Conservation (phyloP, 2,113 vertebrate genomes). For the Scolopax mira region DNA sequence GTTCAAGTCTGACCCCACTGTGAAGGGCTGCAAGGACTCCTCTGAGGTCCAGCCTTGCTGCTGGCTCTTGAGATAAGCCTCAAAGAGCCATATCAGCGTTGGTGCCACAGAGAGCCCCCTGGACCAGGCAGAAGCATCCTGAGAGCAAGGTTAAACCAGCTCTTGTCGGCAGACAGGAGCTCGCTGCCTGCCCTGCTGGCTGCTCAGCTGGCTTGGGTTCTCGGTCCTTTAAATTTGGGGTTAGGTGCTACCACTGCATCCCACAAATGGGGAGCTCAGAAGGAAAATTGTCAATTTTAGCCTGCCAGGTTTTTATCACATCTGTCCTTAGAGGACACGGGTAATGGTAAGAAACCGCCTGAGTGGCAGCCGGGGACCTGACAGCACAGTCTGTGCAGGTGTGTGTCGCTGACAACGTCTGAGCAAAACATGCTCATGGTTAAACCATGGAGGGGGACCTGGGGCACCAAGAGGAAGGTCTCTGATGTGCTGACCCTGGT, state of each 20-base stretch:
- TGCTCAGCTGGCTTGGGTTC: background rate
- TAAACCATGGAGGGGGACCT: background rate
- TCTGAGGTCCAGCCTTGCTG: background rate
- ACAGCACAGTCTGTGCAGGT: background rate
- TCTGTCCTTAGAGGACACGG: background rate
- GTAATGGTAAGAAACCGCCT: background rate
- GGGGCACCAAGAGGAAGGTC: background rate
- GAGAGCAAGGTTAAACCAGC: background rate
- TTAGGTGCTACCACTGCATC: background rate
- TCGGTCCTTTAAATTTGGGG: background rate
- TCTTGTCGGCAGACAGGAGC: background rate
- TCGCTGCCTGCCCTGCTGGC: background rate
- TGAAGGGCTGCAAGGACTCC: background rate
- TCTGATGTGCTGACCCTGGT: background rate
- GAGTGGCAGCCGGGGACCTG: background rate
- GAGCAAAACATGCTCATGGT: background rate
- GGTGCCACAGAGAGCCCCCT: background rate
- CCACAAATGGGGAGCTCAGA: background rate
- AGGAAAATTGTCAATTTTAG: background rate
- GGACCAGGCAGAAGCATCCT: background rate
- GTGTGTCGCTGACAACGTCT: background rate
- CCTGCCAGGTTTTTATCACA: background rate
- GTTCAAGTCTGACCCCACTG: background rate
- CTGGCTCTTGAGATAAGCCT: background rate
- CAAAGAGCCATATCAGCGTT: accelerated